phyloP scores from a whole-genome alignment of 2,113 vertebrate genomes.

The Garra rufa region DNA sequence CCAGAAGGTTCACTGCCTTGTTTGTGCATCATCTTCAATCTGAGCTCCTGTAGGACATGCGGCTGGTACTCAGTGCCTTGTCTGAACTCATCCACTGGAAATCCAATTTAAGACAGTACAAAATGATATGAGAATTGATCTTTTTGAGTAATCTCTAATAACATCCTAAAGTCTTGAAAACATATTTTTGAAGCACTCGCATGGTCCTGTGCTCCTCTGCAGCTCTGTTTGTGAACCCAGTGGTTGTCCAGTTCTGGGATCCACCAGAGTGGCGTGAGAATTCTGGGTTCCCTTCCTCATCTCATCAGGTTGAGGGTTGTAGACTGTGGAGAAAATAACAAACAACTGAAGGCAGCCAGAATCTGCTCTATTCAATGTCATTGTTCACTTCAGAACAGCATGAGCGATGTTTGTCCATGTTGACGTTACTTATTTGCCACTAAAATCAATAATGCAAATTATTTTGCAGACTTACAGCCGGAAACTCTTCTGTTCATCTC shows the following conservation, averaged over 20 bases:
- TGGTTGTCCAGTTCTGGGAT: constrained; percentile 41
- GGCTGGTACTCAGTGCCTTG: neutral
- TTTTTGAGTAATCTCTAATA: too few relatives aligned
- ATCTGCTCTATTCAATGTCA: neutral
- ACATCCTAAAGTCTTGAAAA: neutral
- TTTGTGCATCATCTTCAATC: neutral
- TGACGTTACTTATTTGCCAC: neutral
- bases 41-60: constrained; percentile 31
- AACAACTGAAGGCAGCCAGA: neutral
- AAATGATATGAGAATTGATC: too few relatives aligned
- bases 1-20: neutral
- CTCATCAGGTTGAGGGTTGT: constrained; percentile 42
- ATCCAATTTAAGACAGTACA: too few relatives aligned
- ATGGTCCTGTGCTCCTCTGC: constrained; percentile 41
- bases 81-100: constrained; percentile 13
- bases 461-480: constrained; percentile 7
- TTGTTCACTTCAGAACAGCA: too few relatives aligned
- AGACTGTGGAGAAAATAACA: constrained; percentile 45
- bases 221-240: constrained; percentile 40
- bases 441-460: neutral
- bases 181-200: constrained; percentile 9
- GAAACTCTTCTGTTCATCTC: constrained; percentile 63
- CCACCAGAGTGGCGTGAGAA: constrained; percentile 49
- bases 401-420: neutral
- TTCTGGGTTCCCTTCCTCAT: constrained; percentile 68